Evolutionary conservation across 2,797 vertebrate genomes (phyloP).

Genomic region (Peromyscus eremicus): DNA sequence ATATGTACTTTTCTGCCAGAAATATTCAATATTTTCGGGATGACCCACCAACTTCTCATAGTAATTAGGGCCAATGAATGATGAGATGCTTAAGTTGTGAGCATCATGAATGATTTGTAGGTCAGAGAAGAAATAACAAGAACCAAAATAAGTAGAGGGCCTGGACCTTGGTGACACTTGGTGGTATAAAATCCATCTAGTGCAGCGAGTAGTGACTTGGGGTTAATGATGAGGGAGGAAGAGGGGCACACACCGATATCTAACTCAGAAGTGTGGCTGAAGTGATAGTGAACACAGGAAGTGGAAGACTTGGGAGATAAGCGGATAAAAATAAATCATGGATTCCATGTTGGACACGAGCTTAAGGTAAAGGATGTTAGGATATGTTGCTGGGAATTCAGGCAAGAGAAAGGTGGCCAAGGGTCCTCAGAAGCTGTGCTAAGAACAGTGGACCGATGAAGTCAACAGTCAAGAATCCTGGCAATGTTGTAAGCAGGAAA

Average conservation of each 20-base stretch:
- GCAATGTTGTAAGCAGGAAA: neutral
- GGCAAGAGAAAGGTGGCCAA: neutral
- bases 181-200: neutral
- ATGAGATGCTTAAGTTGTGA: neutral
- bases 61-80: neutral
- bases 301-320: neutral
- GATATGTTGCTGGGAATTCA: neutral
- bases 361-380: neutral
- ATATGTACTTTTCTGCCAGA: neutral
- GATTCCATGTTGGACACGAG: slow-evolving; percentile 13
- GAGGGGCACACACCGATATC: neutral
- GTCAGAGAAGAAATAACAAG: slow-evolving; percentile 24
- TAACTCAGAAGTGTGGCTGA: slow-evolving; percentile 11
- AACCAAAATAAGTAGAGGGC: neutral
- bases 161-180: neutral
- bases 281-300: neutral
- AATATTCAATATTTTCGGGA: slow-evolving; percentile 23
- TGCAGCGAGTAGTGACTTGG: neutral
- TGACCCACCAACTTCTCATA: neutral
- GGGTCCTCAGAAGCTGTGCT: neutral
- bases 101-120: neutral
- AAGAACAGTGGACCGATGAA: neutral
- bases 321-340: neutral
- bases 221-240: neutral
- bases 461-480: neutral